Evolutionary conservation across 2,113 vertebrate species (phyloP).

Genomic region (Lonchura striata): DNA sequence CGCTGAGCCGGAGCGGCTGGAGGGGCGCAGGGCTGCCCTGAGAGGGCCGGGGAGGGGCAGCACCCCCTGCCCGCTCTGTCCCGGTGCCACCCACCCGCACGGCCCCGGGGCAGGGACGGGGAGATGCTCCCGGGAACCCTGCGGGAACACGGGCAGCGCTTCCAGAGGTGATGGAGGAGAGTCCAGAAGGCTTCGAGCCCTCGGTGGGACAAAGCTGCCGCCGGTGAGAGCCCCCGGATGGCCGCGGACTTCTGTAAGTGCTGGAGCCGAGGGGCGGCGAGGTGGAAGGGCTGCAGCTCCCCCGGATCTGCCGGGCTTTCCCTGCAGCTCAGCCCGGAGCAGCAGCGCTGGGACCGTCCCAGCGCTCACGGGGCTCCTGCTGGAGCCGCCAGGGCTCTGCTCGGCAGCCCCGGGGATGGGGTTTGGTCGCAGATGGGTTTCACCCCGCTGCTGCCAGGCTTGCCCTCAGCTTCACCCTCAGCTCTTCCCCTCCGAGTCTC

Average conservation of each 20-base stretch:
- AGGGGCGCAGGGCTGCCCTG: neutral
- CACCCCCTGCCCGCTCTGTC: neutral
- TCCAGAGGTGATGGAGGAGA: neutral
- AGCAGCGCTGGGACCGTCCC: rapidly evolving
- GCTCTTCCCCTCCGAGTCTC: neutral
- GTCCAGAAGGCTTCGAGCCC: conserved; percentile 70
- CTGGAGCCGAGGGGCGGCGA: neutral
- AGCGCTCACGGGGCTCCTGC: neutral
- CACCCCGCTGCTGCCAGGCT: neutral
- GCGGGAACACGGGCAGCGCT: rapidly evolving
- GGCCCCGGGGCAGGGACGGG: too few relatives aligned
- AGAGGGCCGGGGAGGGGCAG: neutral
- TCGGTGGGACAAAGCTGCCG: conserved; percentile 61
- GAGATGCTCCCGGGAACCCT: neutral
- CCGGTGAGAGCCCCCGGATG: conserved; percentile 67
- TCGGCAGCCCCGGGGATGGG: neutral
- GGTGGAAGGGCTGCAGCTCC: neutral
- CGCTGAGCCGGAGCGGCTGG: neutral
- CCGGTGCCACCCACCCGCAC: neutral
- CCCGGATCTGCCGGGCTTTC: rapidly evolving
- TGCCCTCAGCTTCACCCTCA: neutral
- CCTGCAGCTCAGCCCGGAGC: neutral
- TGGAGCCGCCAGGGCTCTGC: neutral
- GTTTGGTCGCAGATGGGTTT: rapidly evolving
- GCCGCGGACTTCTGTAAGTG: conserved; percentile 84